Evolutionary conservation across 2,888 invertebrate genomes (phyloP).

Genomic region (Lagria hirta): DNA sequence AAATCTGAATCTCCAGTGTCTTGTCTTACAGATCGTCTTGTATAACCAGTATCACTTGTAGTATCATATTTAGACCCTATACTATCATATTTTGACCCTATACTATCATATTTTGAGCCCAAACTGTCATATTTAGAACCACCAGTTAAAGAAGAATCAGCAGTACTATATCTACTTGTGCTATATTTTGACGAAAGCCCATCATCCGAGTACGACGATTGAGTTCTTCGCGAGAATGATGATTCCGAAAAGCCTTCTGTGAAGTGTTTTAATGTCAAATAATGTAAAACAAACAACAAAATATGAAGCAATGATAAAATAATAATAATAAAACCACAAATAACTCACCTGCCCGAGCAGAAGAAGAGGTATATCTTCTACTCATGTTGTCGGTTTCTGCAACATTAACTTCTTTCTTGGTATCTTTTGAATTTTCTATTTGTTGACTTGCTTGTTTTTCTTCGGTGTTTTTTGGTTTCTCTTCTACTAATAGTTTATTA

Average conservation of each 20-base stretch:
- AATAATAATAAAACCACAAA: no score
- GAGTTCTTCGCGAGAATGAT: conserved; percentile 44
- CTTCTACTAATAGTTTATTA: not conserved
- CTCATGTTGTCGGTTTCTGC: conserved; percentile 47
- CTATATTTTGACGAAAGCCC: conserved; percentile 35
- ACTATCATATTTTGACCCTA: conserved; percentile 37
- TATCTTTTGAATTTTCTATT: no score
- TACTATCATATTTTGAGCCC: conserved; percentile 38
- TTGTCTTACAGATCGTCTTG: conserved; percentile 30
- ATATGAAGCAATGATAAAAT: conserved; percentile 7
- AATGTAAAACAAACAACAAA: conserved; percentile 12
- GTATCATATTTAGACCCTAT: conserved; percentile 37
- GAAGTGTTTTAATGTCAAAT: conserved; percentile 29
- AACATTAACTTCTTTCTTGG: conserved; percentile 46
- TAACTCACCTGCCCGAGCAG: conserved; percentile 43
- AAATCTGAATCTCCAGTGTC: conserved; percentile 4
- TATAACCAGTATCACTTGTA: conserved; percentile 27
- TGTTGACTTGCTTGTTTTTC: no score
- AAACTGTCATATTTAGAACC: conserved; percentile 36
- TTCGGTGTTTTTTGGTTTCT: no score
- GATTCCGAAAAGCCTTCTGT: conserved; percentile 49
- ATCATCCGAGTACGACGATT: conserved; percentile 42
- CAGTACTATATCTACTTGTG: conserved; percentile 29
- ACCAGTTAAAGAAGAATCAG: conserved; percentile 28
- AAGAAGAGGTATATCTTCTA: conserved; percentile 44